Evolutionary conservation across 2,113 vertebrate species (phyloP).

Genomic region (Empidonax alnorum): DNA sequence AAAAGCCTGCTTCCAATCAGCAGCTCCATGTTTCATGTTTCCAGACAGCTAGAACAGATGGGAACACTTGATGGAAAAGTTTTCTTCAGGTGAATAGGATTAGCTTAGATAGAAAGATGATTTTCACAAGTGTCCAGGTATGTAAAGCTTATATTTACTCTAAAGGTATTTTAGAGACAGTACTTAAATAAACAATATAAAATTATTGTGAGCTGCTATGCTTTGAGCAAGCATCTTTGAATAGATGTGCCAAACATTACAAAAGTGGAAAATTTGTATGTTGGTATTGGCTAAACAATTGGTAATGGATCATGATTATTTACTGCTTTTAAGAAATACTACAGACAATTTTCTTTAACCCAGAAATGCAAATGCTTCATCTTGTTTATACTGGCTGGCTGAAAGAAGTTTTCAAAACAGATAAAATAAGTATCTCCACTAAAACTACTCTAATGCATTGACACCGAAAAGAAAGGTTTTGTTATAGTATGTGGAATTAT

Average conservation of each 20-base stretch:
- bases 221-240: neutral
- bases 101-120: neutral
- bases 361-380: neutral
- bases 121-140: neutral
- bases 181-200: neutral
- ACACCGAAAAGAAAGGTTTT: neutral
- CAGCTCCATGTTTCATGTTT: neutral
- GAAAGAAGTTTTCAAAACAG: neutral
- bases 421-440: neutral
- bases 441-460: neutral
- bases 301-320: neutral
- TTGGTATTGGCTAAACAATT: neutral
- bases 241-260: neutral
- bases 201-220: neutral
- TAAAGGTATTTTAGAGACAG: neutral
- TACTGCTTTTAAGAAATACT: neutral
- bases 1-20: neutral
- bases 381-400: neutral
- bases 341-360: neutral
- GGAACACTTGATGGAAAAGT: neutral
- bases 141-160: neutral
- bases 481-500: neutral
- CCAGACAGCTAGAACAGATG: neutral
- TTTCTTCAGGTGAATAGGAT: neutral
- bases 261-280: neutral